Evolutionary conservation across 1,140 invertebrate species (phyloP).

Genomic region (Drosophila mauritiana): DNA sequence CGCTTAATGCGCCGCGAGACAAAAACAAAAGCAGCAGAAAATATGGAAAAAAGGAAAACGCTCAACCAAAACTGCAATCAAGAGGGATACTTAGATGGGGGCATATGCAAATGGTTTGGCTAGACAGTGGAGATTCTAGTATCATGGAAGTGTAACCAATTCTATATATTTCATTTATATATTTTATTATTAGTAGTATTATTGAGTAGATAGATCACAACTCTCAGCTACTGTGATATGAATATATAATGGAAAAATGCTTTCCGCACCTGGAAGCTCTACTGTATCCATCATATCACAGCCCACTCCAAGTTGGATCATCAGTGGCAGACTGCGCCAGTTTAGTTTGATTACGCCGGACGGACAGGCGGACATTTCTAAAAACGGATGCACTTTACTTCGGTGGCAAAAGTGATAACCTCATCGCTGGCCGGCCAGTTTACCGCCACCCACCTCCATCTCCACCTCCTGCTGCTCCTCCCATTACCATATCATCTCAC

Average conservation of each 20-base stretch:
- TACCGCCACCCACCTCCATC: background rate
- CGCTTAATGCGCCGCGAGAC: constrained; percentile 70
- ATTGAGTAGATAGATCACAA: too few relatives aligned
- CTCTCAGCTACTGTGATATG: background rate
- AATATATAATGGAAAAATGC: background rate
- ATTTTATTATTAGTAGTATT: too few relatives aligned
- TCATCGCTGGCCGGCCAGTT: constrained; percentile 47
- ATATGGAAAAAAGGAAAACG: background rate
- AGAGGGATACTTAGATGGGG: background rate
- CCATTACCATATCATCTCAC: constrained; percentile 50
- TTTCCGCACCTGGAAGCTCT: background rate
- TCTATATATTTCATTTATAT: too few relatives aligned
- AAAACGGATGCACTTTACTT: constrained; percentile 80
- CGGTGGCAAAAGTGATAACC: constrained; percentile 75
- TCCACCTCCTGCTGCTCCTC: background rate
- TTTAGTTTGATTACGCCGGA: constrained; percentile 73
- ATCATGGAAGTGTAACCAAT: background rate
- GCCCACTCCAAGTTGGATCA: constrained; percentile 45
- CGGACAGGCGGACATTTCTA: constrained; percentile 59
- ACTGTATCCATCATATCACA: constrained; percentile 19
- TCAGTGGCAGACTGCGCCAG: constrained; percentile 63
- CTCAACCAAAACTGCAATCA: constrained; percentile 67
- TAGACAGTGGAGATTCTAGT: background rate
- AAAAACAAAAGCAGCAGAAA: constrained; percentile 42
- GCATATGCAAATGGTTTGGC: constrained; percentile 23